Base-by-base conservation (phyloP, 2,113 vertebrate species). In the Upupa epops region DNA sequence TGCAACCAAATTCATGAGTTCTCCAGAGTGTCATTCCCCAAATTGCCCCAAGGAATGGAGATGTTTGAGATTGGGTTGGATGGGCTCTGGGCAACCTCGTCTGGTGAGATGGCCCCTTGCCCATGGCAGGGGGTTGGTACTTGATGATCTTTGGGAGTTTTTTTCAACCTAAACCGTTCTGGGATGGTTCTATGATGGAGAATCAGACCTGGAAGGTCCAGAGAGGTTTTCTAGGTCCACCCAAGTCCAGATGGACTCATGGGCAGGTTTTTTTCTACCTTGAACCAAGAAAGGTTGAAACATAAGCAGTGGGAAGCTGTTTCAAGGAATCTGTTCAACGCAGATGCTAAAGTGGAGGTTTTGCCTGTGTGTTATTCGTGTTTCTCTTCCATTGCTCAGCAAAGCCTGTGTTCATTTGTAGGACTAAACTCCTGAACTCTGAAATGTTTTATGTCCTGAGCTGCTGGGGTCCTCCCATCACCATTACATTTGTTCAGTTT, bases 361-460 rank as follows among this genome's bases (percentile, higher is more conserved):
- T 60, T 56, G 29, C 49, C 54, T 71, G 16, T 60, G 72, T 79
- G 16, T 17, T 91, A 15, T 21, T 59, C 80, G 48, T 52, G 5
- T 59, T 84, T 55, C 20, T 5, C 11, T 91, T 90, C 69, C 37
- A 19, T 36, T 32, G 37, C 58, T 84, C 46, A 21, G 10, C 9
- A 51, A 69, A 66, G 9, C 13, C 20, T 2, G 25, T 20, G 64
- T 17, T 58, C 25, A 4, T 55, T 75, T 72, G 45, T 11, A 59
- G 82, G 63, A 31, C 69, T 79, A 90, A 84, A 26, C 73, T 86
- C 56, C 81, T 69, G 74, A 60, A 45, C 61, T 87, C 70, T 21
- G 49, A 82, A 59, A 42, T 56, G 45, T 40, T 96, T 82, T 34
- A 56, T 82, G 61, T 26, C 14, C 3, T 1, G 36, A 54, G 42